Evolutionary conservation across 2,113 vertebrate species (phyloP).

Genomic region (Platysteira castanea): DNA sequence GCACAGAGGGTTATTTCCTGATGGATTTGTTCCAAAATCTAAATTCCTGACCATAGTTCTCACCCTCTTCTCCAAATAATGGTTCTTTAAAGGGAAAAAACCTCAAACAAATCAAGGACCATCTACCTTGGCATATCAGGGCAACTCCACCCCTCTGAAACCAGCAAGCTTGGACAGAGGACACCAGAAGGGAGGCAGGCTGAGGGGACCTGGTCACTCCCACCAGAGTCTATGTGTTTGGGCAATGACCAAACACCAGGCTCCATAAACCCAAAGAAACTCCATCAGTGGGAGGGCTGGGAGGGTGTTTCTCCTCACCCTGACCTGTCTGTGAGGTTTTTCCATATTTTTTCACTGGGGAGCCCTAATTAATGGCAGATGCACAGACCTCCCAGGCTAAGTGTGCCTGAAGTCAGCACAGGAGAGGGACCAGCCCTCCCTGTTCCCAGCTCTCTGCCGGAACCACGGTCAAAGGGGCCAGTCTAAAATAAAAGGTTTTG

Average conservation of each 20-base stretch:
- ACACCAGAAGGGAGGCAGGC: not conserved
- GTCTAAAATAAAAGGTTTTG: not conserved
- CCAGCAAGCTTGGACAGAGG: not conserved
- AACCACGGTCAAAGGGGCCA: accelerated
- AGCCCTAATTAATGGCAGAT: not conserved
- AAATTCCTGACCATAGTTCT: not conserved
- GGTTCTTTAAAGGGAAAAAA: not conserved
- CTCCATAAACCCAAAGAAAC: not conserved
- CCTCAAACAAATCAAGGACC: not conserved
- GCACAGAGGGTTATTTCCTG: not conserved
- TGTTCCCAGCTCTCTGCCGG: accelerated
- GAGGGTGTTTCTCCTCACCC: not conserved
- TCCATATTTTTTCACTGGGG: not conserved
- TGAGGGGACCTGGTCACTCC: not conserved
- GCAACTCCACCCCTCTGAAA: not conserved
- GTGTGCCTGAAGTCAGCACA: not conserved
- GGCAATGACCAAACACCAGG: not conserved
- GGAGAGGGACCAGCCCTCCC: not conserved
- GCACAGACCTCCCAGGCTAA: not conserved
- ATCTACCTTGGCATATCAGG: not conserved
- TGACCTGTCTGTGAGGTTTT: not conserved
- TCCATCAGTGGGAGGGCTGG: not conserved
- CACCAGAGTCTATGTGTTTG: not conserved
- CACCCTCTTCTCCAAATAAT: not conserved
- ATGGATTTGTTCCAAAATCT: not conserved